Base-by-base conservation (phyloP, 2,888 invertebrate species). In the Caenorhabditis sulstoni region DNA sequence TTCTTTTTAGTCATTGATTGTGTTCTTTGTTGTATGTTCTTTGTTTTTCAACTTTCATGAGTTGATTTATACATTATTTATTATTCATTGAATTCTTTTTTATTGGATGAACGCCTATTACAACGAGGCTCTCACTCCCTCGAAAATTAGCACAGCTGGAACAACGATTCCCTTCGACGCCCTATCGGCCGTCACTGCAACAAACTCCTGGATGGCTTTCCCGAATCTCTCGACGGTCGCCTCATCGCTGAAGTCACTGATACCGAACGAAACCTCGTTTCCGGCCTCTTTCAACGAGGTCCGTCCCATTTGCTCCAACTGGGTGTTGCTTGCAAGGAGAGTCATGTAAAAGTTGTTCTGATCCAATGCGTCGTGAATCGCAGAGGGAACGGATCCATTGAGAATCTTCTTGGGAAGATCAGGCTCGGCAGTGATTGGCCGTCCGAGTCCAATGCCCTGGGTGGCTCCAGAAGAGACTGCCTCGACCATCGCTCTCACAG, bases 371-470 rank as follows among this genome's bases (percentile, higher is more conserved):
- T 71, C 74, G 49, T 71, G 57, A 16, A 70, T 47, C 7, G 81
- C 70, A 1, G 81, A 76, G 0, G 47, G 22, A 1, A 70, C 80
- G 1, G 45, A 11, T 11, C 81, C 79, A 2, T 20, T 18, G n/a
- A 85, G 66, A 41, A 85, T 80, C 50, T 85, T 85, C 37, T 74
- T 70, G 1, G 85, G 83, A 0, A 85, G 61, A 73, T 85, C 83
- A n/a, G 85, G 85, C 64, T 86, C 86, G 3, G 84, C 85, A 5
- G 86, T 81, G 0, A 66, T 61, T 11, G 86, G 84, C 2, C 86
- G 57, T 0, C 71, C 84, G 0, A 86, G 37, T 12, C 85, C 84
- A 45, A 86, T 80, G 49, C 86, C 86, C 35, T 86, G 82, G 3
- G 85, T 83, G 7, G 76, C 74, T 2, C 74, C 77, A 9, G 65